Percentiles rank a stretch among this genome's conserved stretches.
phyloP scores from a whole-genome alignment of 2,888 invertebrate species.

The Melinaea menophilus region DNA sequence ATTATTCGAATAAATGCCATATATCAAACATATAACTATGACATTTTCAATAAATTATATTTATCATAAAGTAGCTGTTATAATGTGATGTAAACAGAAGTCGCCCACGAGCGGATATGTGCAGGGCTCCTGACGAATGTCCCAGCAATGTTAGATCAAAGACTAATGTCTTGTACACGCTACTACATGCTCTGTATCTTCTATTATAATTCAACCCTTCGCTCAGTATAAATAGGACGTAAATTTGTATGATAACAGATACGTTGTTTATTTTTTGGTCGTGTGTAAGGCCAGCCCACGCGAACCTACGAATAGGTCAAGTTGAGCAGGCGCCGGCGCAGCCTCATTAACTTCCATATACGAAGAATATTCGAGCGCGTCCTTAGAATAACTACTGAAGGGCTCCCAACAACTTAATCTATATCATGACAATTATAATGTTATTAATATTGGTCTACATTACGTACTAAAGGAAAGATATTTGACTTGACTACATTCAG shows the following conservation, averaged over 20 bases:
- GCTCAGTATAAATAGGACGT: slow-evolving; percentile 4
- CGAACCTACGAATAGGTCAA: slow-evolving; percentile 52
- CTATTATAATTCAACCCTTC: slow-evolving; percentile 8
- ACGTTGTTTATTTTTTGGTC: slow-evolving; percentile 19
- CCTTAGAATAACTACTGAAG: slow-evolving; percentile 23
- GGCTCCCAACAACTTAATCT: slow-evolving; percentile 6
- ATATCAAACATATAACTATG: background rate
- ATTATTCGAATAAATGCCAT: background rate
- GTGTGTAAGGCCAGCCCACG: slow-evolving; percentile 37
- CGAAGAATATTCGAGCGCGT: slow-evolving; percentile 40
- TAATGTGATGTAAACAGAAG: background rate
- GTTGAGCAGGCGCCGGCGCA: slow-evolving; percentile 48
- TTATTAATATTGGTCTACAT: too few relatives aligned
- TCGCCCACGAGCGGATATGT: slow-evolving; percentile 8
- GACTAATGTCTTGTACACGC: slow-evolving; percentile 18
- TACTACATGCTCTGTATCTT: background rate
- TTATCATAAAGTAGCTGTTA: background rate
- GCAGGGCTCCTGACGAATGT: slow-evolving; percentile 17
- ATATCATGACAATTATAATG: too few relatives aligned
- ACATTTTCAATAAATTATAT: background rate
- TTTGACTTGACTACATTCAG: too few relatives aligned
- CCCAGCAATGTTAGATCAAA: slow-evolving; percentile 19
- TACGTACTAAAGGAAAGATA: too few relatives aligned
- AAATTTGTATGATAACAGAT: slow-evolving; percentile 12
- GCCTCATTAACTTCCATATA: slow-evolving; percentile 47